These are phyloP conservation scores for Pachyramphus minor DNA, from an alignment of 2,113 vertebrate species.

Conservation along the genomic window DNA sequence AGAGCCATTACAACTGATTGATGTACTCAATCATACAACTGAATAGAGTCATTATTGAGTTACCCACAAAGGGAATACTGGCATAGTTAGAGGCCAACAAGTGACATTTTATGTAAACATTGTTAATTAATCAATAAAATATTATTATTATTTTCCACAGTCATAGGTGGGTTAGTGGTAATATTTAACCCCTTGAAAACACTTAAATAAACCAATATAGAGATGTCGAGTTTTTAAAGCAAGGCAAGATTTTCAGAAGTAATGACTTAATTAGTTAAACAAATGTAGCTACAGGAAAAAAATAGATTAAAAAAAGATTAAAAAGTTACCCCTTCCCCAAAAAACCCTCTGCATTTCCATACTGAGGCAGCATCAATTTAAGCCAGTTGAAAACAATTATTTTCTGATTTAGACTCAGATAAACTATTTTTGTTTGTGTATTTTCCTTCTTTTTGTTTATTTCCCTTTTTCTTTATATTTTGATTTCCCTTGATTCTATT, in stretches of 20 bases:
- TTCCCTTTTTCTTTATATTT: background rate
- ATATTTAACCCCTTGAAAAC: background rate
- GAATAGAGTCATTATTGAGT: background rate
- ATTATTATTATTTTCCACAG: background rate
- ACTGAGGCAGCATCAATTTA: background rate
- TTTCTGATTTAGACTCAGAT: background rate
- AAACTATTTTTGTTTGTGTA: fast-evolving
- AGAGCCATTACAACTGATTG: background rate
- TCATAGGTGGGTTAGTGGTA: background rate
- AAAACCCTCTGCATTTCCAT: background rate
- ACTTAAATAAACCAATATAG: background rate
- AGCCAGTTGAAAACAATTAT: background rate
- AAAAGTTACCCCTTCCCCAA: fast-evolving
- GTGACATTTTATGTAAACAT: background rate
- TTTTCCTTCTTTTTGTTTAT: background rate
- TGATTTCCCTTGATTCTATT: background rate
- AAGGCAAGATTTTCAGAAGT: background rate
- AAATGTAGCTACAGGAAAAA: background rate
- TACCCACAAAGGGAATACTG: background rate
- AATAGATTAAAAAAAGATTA: background rate
- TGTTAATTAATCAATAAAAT: background rate
- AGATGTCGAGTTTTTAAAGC: background rate
- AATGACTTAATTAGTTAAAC: background rate
- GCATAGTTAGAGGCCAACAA: background rate
- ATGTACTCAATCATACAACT: background rate